Evolutionary conservation across 2,888 invertebrate genomes (phyloP).

Genomic region (Vanessa cardui): DNA sequence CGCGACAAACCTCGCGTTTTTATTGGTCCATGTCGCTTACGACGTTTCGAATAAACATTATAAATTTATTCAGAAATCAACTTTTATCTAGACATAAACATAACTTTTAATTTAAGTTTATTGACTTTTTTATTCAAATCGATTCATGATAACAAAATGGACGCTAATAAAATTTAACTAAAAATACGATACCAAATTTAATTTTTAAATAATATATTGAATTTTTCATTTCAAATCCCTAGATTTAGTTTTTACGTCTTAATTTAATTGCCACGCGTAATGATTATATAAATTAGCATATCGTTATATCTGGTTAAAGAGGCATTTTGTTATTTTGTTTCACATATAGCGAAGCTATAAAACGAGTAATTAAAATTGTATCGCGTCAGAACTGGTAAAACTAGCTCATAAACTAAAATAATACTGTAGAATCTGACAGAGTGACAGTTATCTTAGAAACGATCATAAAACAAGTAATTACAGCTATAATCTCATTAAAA

Average conservation of each 20-base stretch:
- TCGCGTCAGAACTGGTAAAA: constrained; percentile 39
- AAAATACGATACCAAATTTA: background rate
- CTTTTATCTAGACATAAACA: background rate
- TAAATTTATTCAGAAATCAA: too few relatives aligned
- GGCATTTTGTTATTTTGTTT: constrained; percentile 10
- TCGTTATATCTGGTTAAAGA: constrained; percentile 1
- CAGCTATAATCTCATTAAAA: constrained; percentile 73
- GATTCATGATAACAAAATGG: background rate
- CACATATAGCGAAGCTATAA: constrained; percentile 18
- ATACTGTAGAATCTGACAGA: constrained; percentile 48
- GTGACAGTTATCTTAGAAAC: constrained; percentile 53
- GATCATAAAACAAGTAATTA: constrained; percentile 65
- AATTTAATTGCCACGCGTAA: constrained; percentile 3
- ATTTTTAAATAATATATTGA: background rate
- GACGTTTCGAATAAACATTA: background rate
- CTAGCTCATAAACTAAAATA: constrained; percentile 44
- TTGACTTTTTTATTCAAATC: background rate
- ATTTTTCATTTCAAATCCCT: background rate
- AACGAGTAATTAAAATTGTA: constrained; percentile 33
- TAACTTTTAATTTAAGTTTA: background rate
- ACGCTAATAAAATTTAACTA: background rate
- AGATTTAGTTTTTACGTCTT: too few relatives aligned
- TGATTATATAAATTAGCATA: background rate
- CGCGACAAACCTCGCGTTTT: constrained; percentile 15
- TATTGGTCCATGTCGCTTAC: constrained; percentile 6